These are phyloP conservation scores for Bubo bubo DNA, from an alignment of 2,113 vertebrate species.

Conservation along the genomic window DNA sequence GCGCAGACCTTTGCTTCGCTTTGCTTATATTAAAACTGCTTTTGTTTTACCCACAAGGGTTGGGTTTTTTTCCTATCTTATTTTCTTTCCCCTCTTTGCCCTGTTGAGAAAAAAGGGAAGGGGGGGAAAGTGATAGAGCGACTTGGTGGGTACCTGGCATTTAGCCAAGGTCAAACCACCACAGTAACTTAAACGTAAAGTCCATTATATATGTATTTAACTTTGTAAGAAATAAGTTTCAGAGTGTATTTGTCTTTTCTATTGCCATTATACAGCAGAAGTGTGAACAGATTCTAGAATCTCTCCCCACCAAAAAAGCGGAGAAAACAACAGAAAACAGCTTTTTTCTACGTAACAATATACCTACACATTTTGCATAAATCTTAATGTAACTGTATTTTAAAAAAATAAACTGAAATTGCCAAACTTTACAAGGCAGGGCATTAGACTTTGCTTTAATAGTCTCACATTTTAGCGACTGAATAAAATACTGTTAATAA, in stretches of 20 bases:
- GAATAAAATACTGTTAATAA: background rate
- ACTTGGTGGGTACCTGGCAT: too few relatives aligned
- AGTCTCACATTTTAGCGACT: background rate
- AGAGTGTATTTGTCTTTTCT: background rate
- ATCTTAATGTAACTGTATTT: background rate
- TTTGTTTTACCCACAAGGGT: too few relatives aligned
- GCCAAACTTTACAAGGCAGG: background rate
- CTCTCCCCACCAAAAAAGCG: background rate
- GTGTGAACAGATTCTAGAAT: background rate
- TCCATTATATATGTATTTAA: background rate
- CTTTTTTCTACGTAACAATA: background rate
- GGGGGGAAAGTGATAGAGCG: too few relatives aligned
- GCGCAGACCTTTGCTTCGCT: too few relatives aligned
- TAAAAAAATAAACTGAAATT: background rate
- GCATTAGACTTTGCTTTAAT: background rate
- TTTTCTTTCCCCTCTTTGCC: too few relatives aligned
- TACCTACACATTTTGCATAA: background rate
- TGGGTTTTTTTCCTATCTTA: too few relatives aligned
- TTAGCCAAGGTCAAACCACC: too few relatives aligned
- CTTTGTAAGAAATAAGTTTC: background rate
- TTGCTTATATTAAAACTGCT: too few relatives aligned
- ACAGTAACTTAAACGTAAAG: background rate
- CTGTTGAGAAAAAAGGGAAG: too few relatives aligned
- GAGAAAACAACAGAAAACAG: accelerated
- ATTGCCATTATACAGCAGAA: background rate